Evolutionary conservation across 1,140 invertebrate species (phyloP).

Genomic region (Cyphomyrmex costatus): DNA sequence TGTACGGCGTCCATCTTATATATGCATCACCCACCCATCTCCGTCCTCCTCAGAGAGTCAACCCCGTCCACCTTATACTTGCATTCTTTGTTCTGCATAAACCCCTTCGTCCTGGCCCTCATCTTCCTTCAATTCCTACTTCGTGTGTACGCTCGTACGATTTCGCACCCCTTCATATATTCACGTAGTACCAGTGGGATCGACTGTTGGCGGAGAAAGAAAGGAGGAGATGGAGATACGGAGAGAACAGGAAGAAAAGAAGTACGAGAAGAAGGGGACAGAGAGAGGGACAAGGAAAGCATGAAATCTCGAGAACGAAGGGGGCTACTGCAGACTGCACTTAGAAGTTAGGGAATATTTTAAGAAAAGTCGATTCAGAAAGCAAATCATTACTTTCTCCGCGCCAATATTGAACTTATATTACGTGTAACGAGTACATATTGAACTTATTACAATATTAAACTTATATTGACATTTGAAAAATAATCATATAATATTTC

Average conservation of each 20-base stretch:
- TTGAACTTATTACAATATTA: no score
- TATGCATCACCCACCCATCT: constrained; percentile 80
- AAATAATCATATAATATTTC: background rate
- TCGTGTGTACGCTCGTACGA: constrained; percentile 77
- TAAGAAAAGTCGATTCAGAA: constrained; percentile 73
- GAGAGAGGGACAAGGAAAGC: constrained; percentile 58
- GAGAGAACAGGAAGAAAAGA: constrained; percentile 30
- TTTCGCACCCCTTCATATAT: constrained; percentile 78
- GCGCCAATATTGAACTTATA: constrained; percentile 18
- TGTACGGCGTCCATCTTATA: constrained; percentile 83
- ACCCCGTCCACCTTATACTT: constrained; percentile 80
- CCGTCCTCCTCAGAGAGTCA: constrained; percentile 63
- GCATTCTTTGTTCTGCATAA: constrained; percentile 81
- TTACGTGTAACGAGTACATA: constrained; percentile 14
- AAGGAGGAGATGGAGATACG: constrained; percentile 49
- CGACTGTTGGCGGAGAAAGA: constrained; percentile 64
- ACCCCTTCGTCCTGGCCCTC: constrained; percentile 74
- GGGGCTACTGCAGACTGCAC: constrained; percentile 68
- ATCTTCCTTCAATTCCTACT: constrained; percentile 74
- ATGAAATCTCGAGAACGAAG: constrained; percentile 75
- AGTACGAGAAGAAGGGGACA: constrained; percentile 42
- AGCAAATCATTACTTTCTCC: constrained; percentile 68
- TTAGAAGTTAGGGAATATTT: constrained; percentile 74
- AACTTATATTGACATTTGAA: background rate
- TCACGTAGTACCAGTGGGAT: constrained; percentile 67